A percentile compares a stretch with the other conserved stretches of the same genome.
Conservation (phyloP, 2,113 vertebrate genomes). For the Bombycilla garrulus region DNA sequence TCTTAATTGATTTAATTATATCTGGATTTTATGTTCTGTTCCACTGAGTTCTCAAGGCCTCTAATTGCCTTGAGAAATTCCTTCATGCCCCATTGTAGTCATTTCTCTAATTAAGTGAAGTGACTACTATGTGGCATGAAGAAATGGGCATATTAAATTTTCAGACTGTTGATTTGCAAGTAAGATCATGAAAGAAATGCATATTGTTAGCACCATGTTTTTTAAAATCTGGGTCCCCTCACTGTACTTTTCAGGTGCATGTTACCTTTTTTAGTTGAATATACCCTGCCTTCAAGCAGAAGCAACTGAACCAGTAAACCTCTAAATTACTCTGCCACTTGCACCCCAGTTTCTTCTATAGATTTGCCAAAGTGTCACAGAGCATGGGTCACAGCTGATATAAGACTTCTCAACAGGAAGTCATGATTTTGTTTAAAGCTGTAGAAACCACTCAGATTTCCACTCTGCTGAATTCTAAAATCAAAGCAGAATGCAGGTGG, state of each 20-base stretch:
- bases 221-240: not conserved
- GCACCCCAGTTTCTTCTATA: not conserved
- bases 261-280: not conserved
- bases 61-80: not conserved
- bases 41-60: not conserved
- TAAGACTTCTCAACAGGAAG: not conserved
- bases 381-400: not conserved
- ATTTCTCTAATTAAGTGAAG: not conserved
- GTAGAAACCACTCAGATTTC: not conserved
- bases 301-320: not conserved
- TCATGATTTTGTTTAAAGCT: not conserved
- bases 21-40: not conserved
- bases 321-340: not conserved
- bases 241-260: not conserved
- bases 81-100: too few relatives aligned
- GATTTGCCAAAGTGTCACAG: not conserved
- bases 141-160: not conserved
- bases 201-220: not conserved
- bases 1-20: not conserved
- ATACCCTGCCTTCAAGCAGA: not conserved
- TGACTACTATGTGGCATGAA: not conserved
- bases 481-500: not conserved
- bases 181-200: not conserved
- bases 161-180: not conserved
- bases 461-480: not conserved